These are phyloP conservation scores for Pseudococcus jackbeardsleyi DNA, from an alignment of 2,888 invertebrate species.

Conservation along the genomic window DNA sequence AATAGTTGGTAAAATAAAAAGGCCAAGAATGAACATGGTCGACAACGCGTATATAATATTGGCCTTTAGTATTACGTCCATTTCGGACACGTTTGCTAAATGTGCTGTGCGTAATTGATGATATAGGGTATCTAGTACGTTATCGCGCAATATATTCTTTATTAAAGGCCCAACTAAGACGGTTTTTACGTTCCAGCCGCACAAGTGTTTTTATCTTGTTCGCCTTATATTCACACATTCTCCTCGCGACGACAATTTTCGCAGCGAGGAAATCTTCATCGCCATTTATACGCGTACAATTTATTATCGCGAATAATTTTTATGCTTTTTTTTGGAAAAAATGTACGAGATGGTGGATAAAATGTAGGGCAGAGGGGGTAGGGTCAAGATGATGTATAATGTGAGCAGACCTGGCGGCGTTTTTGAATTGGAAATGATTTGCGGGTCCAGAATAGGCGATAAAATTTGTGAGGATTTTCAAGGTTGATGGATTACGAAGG, in stretches of 20 bases:
- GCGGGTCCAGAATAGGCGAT: neutral
- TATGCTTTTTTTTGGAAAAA: neutral
- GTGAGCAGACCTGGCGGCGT: neutral
- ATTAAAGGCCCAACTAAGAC: conserved; percentile 53
- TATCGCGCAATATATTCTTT: conserved; percentile 54
- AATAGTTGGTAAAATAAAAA: neutral
- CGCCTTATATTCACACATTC: neutral
- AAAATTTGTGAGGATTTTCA: neutral
- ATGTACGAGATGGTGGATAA: neutral
- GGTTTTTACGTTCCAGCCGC: conserved; percentile 28
- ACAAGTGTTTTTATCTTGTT: conserved; percentile 43
- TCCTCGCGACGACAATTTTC: neutral
- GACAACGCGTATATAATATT: conserved; percentile 23
- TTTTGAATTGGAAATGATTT: conserved; percentile 33
- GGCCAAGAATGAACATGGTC: neutral
- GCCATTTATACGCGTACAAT: neutral
- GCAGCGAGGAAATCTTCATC: neutral
- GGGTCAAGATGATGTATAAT: neutral
- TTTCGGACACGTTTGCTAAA: conserved; percentile 63
- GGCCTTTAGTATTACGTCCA: conserved; percentile 59
- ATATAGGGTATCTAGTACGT: conserved; percentile 55
- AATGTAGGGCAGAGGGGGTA: neutral
- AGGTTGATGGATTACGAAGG: neutral
- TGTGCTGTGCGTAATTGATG: conserved; percentile 60
- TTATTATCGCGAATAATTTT: conserved; percentile 18